phyloP scores from a whole-genome alignment of 1,140 invertebrate species.

The Oreohelix idahoensis region DNA sequence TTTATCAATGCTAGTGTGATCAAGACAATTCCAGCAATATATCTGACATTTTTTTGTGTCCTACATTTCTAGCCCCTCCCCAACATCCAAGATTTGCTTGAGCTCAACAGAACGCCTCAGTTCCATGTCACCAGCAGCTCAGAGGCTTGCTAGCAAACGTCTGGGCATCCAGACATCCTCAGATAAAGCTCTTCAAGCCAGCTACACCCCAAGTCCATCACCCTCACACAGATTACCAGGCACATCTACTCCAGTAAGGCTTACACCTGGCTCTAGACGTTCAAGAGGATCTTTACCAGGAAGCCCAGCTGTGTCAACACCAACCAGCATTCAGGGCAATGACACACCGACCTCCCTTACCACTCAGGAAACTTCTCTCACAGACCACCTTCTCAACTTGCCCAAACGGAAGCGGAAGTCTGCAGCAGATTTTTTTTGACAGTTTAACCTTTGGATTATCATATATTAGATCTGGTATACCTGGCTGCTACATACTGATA shows the following conservation, averaged over 20 bases:
- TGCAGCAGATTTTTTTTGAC: conserved; percentile 67
- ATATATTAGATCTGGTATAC: too few species aligned
- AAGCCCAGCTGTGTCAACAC: conserved; percentile 24
- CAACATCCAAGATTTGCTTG: conserved; percentile 50
- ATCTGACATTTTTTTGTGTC: too few species aligned
- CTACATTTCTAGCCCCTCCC: conserved; percentile 57
- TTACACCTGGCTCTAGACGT: conserved; percentile 54
- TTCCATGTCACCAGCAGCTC: conserved; percentile 95
- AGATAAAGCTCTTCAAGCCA: conserved; percentile 75
- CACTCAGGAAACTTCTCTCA: conserved; percentile 75
- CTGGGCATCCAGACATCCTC: conserved; percentile 71
- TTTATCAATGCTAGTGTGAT: too few species aligned
- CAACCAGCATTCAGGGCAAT: conserved; percentile 50
- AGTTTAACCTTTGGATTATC: too few species aligned
- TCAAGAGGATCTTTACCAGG: conserved; percentile 46
- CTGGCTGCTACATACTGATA: too few species aligned
- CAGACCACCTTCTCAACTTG: conserved; percentile 85
- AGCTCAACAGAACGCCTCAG: conserved; percentile 80
- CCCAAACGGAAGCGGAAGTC: conserved; percentile 67
- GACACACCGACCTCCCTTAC: conserved; percentile 71
- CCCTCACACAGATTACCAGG: conserved; percentile 59
- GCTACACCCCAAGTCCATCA: conserved; percentile 75
- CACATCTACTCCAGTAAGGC: conserved; percentile 63
- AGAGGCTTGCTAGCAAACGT: conserved; percentile 82
- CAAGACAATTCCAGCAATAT: too few species aligned